These are phyloP conservation scores for Nymphalis urticae DNA, from an alignment of 2,888 invertebrate genomes.

Conservation along the genomic window DNA sequence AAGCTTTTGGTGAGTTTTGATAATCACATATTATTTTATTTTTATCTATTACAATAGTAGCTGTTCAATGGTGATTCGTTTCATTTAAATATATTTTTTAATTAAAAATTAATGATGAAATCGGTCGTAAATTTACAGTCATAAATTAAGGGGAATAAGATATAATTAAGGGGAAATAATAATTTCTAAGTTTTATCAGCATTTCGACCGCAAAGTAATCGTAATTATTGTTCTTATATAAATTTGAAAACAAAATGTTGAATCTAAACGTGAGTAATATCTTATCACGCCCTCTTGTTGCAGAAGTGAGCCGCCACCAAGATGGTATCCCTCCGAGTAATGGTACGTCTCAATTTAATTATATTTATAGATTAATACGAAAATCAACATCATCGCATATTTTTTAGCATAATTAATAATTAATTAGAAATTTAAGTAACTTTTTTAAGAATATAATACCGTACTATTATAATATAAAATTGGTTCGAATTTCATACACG, in stretches of 20 bases:
- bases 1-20: constrained; percentile 30
- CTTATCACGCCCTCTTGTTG: constrained; percentile 17
- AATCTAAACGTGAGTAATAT: constrained; percentile 9
- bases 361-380: not conserved
- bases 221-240: constrained; percentile 17
- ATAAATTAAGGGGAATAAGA: constrained; percentile 29
- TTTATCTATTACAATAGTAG: constrained; percentile 5
- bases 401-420: too few relatives aligned
- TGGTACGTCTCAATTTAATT: constrained; percentile 1
- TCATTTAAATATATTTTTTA: constrained; percentile 15
- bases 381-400: too few relatives aligned
- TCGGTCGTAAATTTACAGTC: constrained; percentile 29
- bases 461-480: too few relatives aligned
- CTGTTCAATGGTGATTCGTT: not conserved
- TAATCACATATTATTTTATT: not conserved
- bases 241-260: constrained; percentile 11
- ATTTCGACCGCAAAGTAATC: constrained; percentile 25
- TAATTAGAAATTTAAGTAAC: too few relatives aligned
- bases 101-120: constrained; percentile 26
- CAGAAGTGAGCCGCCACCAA: constrained; percentile 29
- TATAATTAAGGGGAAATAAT: constrained; percentile 25
- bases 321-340: constrained; percentile 15
- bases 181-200: constrained; percentile 26
- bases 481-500: too few relatives aligned
- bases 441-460: too few relatives aligned